Base-by-base conservation (phyloP, 1,140 invertebrate species). In the Apocrypta bakeri region DNA sequence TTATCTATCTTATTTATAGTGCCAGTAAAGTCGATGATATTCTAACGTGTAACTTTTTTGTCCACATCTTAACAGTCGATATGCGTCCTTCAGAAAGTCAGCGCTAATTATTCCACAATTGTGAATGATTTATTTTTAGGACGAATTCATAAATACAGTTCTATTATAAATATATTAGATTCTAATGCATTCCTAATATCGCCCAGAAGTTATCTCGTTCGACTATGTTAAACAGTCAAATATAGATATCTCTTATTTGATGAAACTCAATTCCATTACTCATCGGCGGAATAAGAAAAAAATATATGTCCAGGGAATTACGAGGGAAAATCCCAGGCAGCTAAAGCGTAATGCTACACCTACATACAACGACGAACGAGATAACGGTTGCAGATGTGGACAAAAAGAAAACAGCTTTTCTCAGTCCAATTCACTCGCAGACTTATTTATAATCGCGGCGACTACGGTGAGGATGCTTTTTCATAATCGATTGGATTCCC, bases 361-460 rank as follows among this genome's bases (percentile, higher is more conserved):
- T 37, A 4, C 9, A 37, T 9, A 37, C 33, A 37, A 64, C 61
- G 21, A 1, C 61, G 3, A 63, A 24, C 24, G 24, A 63, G 63
- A 64, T 64, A 66, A 29, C 14, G 63, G 8, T 25, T 7, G 27
- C 9, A 27, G 63, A 56, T 0, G 63, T 25, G 63, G 27, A 29
- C 24, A 66, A 37, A 71, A 71, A 33, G 31, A 71, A 71, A 37
- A 17, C 29, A 24, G 68, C 27, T 29, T 66, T 66, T 24, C n/a
- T 4, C 63, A 66, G 63, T 66, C 63, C 63, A 66, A 66, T 66
- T 66, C 63, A 66, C 63, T 21, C 17, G 63, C 63, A n/a, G 21
- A n/a, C 48, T 33, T 71, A 71, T 71, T 71, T 71, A 71, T 71
- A 71, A 33, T 71, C 68, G 17, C 68, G 63, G 48, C 4, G 48